Conservation (phyloP, 1,140 invertebrate genomes). For the Elysia chlorotica region DNA sequence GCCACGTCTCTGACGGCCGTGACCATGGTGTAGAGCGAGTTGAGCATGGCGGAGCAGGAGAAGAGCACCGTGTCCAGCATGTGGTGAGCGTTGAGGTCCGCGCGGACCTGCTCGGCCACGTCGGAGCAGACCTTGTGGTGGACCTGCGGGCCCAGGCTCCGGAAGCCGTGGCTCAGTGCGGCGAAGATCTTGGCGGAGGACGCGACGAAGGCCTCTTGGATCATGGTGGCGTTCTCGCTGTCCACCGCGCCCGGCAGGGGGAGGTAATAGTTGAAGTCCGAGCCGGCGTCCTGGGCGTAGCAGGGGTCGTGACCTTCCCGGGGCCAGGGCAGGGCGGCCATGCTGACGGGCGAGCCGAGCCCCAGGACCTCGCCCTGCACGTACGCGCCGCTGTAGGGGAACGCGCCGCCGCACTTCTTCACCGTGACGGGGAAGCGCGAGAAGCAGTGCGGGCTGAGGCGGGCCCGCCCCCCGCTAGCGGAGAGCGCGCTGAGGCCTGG, state of each 20-base stretch:
- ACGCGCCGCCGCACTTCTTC: slow-evolving; percentile 30
- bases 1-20: slow-evolving; percentile 10
- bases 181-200: slow-evolving; percentile 17
- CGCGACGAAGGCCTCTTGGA: slow-evolving; percentile 13
- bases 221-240: slow-evolving; percentile 19
- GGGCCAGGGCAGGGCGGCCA: slow-evolving; percentile 29
- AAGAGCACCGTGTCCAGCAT: slow-evolving; percentile 21
- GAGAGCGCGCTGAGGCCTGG: slow-evolving; percentile 21
- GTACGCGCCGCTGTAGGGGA: slow-evolving; percentile 29
- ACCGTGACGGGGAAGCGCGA: slow-evolving; percentile 23
- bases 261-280: slow-evolving; percentile 27
- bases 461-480: not conserved
- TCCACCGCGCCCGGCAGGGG: slow-evolving; percentile 24
- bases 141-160: slow-evolving; percentile 16
- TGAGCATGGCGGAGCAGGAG: slow-evolving; percentile 27
- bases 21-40: slow-evolving; percentile 24
- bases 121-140: slow-evolving; percentile 24
- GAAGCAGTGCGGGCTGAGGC: slow-evolving; percentile 8
- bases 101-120: slow-evolving; percentile 24
- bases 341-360: slow-evolving; percentile 15
- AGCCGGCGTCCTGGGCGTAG: slow-evolving; percentile 12
- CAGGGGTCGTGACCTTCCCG: slow-evolving; percentile 24
- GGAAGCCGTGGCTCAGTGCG: slow-evolving; percentile 11
- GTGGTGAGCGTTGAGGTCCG: slow-evolving; percentile 8
- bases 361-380: slow-evolving; percentile 27